phyloP scores from a whole-genome alignment of 2,113 vertebrate species.

The Isurus oxyrinchus region DNA sequence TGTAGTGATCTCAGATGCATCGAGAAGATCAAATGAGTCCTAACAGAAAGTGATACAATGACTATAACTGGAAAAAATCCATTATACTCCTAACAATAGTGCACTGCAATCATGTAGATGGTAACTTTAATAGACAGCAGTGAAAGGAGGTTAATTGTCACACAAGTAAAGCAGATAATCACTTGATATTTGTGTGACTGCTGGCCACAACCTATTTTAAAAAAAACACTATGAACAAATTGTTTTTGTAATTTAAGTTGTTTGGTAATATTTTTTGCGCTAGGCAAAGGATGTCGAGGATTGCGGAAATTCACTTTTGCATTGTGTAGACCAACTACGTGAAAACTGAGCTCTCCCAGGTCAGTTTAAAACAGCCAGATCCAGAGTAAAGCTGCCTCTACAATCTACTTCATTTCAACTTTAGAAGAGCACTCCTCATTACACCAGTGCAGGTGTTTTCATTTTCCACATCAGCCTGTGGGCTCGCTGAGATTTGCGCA shows the following conservation, averaged over 20 bases:
- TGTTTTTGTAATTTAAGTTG: neutral
- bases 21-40: neutral
- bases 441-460: neutral
- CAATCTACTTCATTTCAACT: neutral
- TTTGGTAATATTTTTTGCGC: conserved; percentile 2
- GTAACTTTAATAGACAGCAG: conserved; percentile 3
- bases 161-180: neutral
- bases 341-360: conserved; percentile 1
- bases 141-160: neutral
- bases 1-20: neutral
- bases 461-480: neutral
- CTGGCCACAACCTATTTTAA: neutral
- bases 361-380: neutral
- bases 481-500: conserved; percentile 6
- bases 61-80: neutral
- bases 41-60: neutral
- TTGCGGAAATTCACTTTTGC: neutral
- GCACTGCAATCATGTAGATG: conserved; percentile 10
- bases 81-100: neutral
- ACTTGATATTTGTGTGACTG: neutral
- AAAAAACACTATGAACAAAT: neutral
- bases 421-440: neutral
- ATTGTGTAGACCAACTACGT: neutral
- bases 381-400: neutral
- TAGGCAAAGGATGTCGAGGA: neutral